Conservation (phyloP, 2,797 vertebrate species). For the Oryzias sinensis region DNA sequence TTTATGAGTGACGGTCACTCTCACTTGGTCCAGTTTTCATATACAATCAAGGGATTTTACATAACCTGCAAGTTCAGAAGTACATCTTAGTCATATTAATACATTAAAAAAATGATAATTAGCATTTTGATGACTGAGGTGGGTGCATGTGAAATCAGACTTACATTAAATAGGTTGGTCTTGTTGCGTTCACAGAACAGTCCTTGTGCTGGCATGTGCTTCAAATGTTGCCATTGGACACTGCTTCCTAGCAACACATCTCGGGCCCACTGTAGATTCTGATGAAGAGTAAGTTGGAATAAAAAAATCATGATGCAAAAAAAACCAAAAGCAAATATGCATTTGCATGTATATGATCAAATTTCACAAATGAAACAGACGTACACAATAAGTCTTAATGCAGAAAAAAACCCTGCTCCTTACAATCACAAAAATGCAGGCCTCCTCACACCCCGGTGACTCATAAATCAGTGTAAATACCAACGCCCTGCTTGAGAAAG, state of each 20-base stretch:
- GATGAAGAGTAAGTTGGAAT: slow-evolving; percentile 57
- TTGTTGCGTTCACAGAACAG: slow-evolving; percentile 99
- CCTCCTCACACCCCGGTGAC: slow-evolving; percentile 38
- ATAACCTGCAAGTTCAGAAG: too few species aligned
- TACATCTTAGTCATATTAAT: too few species aligned
- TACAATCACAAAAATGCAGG: slow-evolving; percentile 33
- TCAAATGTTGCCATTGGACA: slow-evolving; percentile 98
- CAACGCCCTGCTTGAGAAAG: slow-evolving; percentile 21
- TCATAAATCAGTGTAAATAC: slow-evolving; percentile 40
- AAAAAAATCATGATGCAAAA: slow-evolving; percentile 12
- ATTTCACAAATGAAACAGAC: neutral
- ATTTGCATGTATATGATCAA: slow-evolving; percentile 27
- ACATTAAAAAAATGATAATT: too few species aligned
- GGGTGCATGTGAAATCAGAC: slow-evolving; percentile 60
- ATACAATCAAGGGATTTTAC: too few species aligned
- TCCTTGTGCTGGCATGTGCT: slow-evolving; percentile 99
- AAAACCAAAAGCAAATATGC: slow-evolving; percentile 4
- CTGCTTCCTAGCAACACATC: slow-evolving; percentile 99
- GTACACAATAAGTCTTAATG: neutral
- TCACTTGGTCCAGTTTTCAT: too few species aligned
- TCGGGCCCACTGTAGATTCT: slow-evolving; percentile 98
- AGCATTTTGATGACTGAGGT: neutral
- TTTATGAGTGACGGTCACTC: too few species aligned
- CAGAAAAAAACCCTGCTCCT: slow-evolving; percentile 21
- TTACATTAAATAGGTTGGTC: slow-evolving; percentile 99